Evolutionary conservation across 2,888 invertebrate genomes (phyloP).

Genomic region (Plebejus anna): DNA sequence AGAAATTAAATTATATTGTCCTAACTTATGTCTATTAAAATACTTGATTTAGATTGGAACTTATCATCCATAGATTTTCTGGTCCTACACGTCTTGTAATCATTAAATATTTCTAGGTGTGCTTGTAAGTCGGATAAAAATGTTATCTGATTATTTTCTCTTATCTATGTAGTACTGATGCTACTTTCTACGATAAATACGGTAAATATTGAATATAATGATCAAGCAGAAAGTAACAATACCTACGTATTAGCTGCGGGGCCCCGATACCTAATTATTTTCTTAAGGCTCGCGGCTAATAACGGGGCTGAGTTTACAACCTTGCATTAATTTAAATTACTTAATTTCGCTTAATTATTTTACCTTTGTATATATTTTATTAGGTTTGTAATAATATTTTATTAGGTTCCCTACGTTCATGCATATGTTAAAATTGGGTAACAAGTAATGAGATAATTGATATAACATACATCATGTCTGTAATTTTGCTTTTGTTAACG

Average conservation of each 20-base stretch:
- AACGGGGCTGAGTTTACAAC: not conserved
- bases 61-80: too few species aligned
- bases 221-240: not conserved
- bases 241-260: not conserved
- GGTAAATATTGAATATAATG: not conserved
- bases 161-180: not conserved
- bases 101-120: too few species aligned
- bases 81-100: too few species aligned
- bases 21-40: too few species aligned
- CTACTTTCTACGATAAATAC: not conserved
- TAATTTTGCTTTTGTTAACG: too few species aligned
- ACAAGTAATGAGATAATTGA: too few species aligned
- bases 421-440: too few species aligned
- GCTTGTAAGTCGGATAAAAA: not conserved
- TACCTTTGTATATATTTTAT: not conserved
- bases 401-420: too few species aligned
- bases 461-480: too few species aligned
- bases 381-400: too few species aligned
- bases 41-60: too few species aligned
- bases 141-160: not conserved
- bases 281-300: not conserved
- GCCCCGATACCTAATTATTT: not conserved
- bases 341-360: not conserved
- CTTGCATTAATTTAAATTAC: not conserved
- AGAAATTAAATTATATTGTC: too few species aligned